Conservation (phyloP, 2,113 vertebrate genomes). For the Psophia crepitans region DNA sequence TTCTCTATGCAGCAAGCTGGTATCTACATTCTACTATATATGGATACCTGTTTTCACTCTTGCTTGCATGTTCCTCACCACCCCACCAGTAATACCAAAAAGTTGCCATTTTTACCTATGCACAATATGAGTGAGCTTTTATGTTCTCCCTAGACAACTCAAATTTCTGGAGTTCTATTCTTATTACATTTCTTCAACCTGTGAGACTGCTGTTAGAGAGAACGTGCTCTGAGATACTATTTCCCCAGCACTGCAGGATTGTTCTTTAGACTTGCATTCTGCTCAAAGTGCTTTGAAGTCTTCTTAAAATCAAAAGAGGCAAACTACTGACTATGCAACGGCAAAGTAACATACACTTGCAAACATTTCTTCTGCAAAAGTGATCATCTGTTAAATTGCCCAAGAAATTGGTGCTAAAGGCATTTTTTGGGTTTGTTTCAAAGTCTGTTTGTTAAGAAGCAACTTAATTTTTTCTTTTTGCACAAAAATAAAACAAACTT, state of each 20-base stretch:
- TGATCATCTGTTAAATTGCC: slow-evolving; percentile 29
- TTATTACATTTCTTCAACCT: background rate
- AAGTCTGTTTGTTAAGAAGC: background rate
- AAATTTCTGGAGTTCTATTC: background rate
- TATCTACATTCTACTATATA: background rate
- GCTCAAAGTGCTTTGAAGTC: background rate
- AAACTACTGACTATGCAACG: slow-evolving; percentile 15
- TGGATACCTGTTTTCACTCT: background rate
- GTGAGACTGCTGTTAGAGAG: background rate
- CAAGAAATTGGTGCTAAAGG: slow-evolving; percentile 27
- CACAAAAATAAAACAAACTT: background rate
- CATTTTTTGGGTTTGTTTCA: background rate
- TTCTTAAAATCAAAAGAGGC: background rate
- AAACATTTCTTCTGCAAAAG: background rate
- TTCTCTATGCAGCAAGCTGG: background rate
- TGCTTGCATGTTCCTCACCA: background rate
- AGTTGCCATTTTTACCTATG: background rate
- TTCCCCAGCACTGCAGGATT: background rate
- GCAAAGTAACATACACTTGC: background rate
- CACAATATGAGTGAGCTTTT: rapidly evolving
- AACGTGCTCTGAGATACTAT: background rate
- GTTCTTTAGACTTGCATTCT: background rate
- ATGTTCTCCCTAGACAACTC: background rate
- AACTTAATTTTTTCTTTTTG: background rate
- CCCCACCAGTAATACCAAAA: background rate